Evolutionary conservation across 2,113 vertebrate genomes (phyloP), one percentile per base, ranked within the genome.

Genomic region (Lipophrys pholis): DNA sequence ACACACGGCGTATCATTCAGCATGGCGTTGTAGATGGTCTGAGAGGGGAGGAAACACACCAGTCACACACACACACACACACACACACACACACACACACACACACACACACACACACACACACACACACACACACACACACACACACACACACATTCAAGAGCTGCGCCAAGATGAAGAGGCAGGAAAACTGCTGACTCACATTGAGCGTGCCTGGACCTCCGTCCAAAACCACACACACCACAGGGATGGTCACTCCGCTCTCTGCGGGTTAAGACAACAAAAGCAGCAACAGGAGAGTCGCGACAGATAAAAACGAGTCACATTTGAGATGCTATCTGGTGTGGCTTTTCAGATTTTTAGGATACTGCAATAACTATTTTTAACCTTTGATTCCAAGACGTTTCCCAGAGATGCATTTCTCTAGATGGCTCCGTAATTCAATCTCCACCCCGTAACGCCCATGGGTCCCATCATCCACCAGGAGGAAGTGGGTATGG

Each of bases 401-500:
- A 1, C 81, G 94, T 85, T 96, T 95, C 72, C 95, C 76, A 0
- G 96, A 96, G 68, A 99, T 96, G 76, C 90, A 96, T 87, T 95
- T 97, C 90, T 99, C 98, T 82, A 99, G 93, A 7, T 62, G 84
- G 5, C 93, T 93, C 52, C 98, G 93, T 69, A 99, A 87, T 5
- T 93, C 83, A 3, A 97, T 98, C 90, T 96, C 95, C 11, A 93
- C 95, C 0, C 96, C 96, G 0, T 99, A 99, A 16, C 11, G 80
- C 35, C 96, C 97, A 0, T 96, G 93, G 0, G 95, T 99, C 5
- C 98, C 97, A 0, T 99, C 87, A 0, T 99, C 98, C 90, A 99
- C 98, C 45, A 99, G 92, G 82, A 99, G 94, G 86, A 99, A 99
- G 78, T 99, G 97, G 3, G 97, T 95, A 69, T 99, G 97, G 83